A percentile compares a stretch with the other conserved stretches of the same genome.
Evolutionary conservation across 1,140 invertebrate genomes (phyloP).

Genomic region (Lasioglossum albipes): DNA sequence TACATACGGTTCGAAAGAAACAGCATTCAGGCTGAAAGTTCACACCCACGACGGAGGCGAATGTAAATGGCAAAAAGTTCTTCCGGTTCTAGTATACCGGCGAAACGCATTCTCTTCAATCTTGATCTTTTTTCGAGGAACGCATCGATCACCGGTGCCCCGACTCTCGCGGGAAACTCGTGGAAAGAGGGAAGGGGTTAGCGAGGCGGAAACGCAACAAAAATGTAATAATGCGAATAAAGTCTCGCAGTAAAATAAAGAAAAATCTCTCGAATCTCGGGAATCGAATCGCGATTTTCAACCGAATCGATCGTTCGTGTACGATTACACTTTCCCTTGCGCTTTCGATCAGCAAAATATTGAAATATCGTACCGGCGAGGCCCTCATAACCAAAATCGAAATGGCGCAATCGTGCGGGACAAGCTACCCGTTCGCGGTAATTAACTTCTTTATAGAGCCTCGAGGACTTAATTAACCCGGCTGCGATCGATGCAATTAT

Average conservation of each 20-base stretch:
- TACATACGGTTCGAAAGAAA: too few relatives aligned
- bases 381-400: too few relatives aligned
- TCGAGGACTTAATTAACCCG: too few relatives aligned
- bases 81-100: slow-evolving; percentile 11
- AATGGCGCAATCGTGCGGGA: too few relatives aligned
- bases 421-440: too few relatives aligned
- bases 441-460: too few relatives aligned
- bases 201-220: slow-evolving; percentile 34
- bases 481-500: too few relatives aligned
- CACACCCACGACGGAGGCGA: slow-evolving; percentile 5
- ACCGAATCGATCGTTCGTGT: not conserved
- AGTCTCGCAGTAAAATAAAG: slow-evolving; percentile 20
- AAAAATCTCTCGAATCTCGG: slow-evolving; percentile 6
- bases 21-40: not conserved
- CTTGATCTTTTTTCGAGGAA: slow-evolving; percentile 60
- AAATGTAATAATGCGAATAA: slow-evolving; percentile 51
- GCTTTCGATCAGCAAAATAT: too few relatives aligned
- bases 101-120: slow-evolving; percentile 53
- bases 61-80: slow-evolving; percentile 51
- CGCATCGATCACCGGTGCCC: slow-evolving; percentile 59
- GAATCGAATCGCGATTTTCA: not conserved
- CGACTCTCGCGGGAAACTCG: slow-evolving; percentile 39
- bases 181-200: slow-evolving; percentile 15
- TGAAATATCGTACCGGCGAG: too few relatives aligned
- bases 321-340: too few relatives aligned